Evolutionary conservation across 2,113 vertebrate species (phyloP).

Genomic region (Rhinolophus sinicus): DNA sequence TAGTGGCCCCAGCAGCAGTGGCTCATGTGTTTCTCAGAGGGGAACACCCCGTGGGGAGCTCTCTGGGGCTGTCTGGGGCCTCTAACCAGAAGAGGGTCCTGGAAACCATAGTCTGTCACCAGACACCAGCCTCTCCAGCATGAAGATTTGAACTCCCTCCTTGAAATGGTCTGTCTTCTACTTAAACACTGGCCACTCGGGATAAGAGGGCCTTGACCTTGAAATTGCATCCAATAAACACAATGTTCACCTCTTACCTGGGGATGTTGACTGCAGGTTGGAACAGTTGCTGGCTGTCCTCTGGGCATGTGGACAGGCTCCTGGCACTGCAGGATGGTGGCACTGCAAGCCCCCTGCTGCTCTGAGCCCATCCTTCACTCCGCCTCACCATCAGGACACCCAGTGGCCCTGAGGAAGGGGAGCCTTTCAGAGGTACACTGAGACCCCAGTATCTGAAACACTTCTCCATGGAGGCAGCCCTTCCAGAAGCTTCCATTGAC

Average conservation of each 20-base stretch:
- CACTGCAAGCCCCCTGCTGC: rapidly evolving
- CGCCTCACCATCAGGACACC: background rate
- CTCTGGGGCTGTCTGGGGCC: too few species aligned
- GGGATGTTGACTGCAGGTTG: background rate
- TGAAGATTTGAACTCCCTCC: background rate
- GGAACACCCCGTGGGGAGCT: background rate
- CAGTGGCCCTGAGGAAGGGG: background rate
- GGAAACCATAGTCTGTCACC: background rate
- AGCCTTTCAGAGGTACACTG: background rate
- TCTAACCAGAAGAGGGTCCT: background rate
- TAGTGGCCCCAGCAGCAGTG: background rate
- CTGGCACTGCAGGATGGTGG: rapidly evolving
- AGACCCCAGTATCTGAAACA: background rate
- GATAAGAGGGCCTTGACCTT: background rate
- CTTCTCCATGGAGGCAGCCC: background rate
- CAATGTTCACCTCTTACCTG: background rate
- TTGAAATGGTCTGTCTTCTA: background rate
- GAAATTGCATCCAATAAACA: background rate
- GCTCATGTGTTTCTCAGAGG: too few species aligned
- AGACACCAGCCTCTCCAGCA: background rate
- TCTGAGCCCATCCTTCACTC: background rate
- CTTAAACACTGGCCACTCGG: background rate
- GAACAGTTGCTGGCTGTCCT: rapidly evolving
- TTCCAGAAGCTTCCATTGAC: background rate
- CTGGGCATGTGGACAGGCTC: rapidly evolving